Evolutionary conservation across 35 echinoderm and acorn worm species (phyloP), one percentile per base, ranked within the genome.

Genomic region (Eucidaris tribuloides): DNA sequence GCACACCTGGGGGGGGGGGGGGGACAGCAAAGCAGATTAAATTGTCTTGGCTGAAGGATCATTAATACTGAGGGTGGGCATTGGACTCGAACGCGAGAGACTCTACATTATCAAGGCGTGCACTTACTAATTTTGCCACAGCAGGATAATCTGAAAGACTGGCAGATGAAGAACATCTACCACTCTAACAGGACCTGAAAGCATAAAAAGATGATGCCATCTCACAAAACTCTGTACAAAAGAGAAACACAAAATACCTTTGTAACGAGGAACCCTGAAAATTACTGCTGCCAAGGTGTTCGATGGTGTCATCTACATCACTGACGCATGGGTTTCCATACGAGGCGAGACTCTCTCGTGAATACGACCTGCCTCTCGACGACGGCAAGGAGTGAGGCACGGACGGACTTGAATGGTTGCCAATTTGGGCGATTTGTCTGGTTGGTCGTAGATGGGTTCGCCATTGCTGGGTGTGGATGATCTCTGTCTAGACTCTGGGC

Each of bases 271-370:
- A 74, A 23, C 44, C 13, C 38, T 74, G 35, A 14, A 74, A 40
- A 17, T 40, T 33, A 74, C 68, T 74, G 1, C 35, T 42, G 19
- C 68, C 68, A 6, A 74, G 68, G n/a, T 74, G 68, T 40, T 74
- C 68, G 22, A 74, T 74, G 68, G 68, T 41, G 37, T 74, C 41
- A 40, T 74, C 68, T 44, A 40, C 34, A 14, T 74, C 68, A 44
- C 14, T 74, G 68, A 74, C 68, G 37, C 68, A 74, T 19, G 68
- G 68, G 40, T 74, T 74, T 3, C 68, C 68, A 25, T 41, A 74
- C 13, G 66, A 72, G 28, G 34, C 24, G 28, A 74, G 68, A 36
- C 68, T 74, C 37, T 74, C 68, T 38, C 37, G 29, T 17, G 68
- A 74, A 22, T 74, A 23, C 29, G 68, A 41, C 28, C 68, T 33